Evolutionary conservation across 64 coral and sea anemone species (phyloP), one percentile per base, ranked within the genome.

Genomic region (Orbicella faveolata): DNA sequence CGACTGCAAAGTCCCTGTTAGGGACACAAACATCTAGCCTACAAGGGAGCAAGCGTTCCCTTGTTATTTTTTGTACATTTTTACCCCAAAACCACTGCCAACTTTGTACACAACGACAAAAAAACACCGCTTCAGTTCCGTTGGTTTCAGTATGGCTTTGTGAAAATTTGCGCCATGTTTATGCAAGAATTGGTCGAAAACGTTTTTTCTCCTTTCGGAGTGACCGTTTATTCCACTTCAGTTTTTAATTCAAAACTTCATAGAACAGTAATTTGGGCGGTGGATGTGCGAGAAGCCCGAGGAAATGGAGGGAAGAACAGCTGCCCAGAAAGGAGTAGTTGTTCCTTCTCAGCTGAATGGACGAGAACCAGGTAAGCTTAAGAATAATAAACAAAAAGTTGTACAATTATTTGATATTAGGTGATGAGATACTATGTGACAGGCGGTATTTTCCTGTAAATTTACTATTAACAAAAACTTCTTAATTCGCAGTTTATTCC

Each of bases 121-220:
- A 96, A 78, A 72, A 15, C 54, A 66, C 52, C 8, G 36, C 13
- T 30, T 76, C 63, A 30, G 73, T 52, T 17, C 34, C 66, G 39
- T 77, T 88, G 82, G 74, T 91, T 89, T 89, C 88, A 96, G 18
- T 96, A 96, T 96, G 95, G 95, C 88, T 90, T 93, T 90, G 34
- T 92, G 83, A 87, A 39, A 78, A 85, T 80, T 77, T 87, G 85
- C 83, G 95, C 92, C 95, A 96, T 96, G 95, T 83, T 94, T 78
- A 96, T 91, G 95, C 73, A 87, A 83, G 83, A 96, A 87, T 80
- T 89, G 83, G 70, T 73, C 41, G 82, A 96, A 89, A 77, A 96
- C 85, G 81, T 83, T 6, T 87, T 94, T 87, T 96, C 95, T 96
- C 95, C 95, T 78, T n/a, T 94, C 73, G 95, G 95, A 96, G 95